Evolutionary conservation across 2,113 vertebrate species (phyloP), one percentile per base, ranked within the genome.

Genomic region (Axis porcinus): DNA sequence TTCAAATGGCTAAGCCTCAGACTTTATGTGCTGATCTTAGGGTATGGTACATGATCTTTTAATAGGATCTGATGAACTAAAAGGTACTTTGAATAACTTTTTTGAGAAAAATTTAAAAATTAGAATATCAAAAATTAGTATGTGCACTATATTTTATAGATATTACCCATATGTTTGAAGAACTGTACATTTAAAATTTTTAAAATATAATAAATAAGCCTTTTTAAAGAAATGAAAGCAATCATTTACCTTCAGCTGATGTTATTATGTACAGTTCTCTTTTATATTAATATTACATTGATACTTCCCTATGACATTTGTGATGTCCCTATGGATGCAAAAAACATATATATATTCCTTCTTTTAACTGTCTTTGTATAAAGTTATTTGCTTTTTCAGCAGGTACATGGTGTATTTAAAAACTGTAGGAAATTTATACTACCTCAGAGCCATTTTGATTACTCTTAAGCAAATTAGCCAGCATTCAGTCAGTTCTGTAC

Each of bases 371-470:
- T 84, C 67, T 95, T 94, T 90, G 25, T 88, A 70, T 85, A 55
- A 60, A 91, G 43, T 89, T 89, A 89, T 54, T 94, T 96, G 79
- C 57, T 95, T 97, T 97, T 94, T 33, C 21, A 58, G 40, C 64
- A 95, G 74, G 74, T 55, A 62, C 47, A 58, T 70, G n/a, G 58
- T 94, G 43, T 96, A 94, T 90, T 76, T 96, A 76, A 96, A 86
- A 92, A 78, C 74, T 81, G 16, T 62, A 94, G 54, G 60, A 58
- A 92, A 89, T 78, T 89, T 87, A 96, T 87, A 52, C 40, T 74
- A 94, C 52, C 81, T 95, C 60, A 83, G 67, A 96, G 92, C 60
- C 94, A 97, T 97, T 95, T 91, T 97, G 82, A 96, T 89, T 92
- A 64, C 40, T 96, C 78, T 92, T 60, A 52, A 96, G 60, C 62